Percentiles rank a stretch among this genome's conserved stretches.
phyloP scores from a whole-genome alignment of 1,140 invertebrate genomes.

The Drosophila navojoa region DNA sequence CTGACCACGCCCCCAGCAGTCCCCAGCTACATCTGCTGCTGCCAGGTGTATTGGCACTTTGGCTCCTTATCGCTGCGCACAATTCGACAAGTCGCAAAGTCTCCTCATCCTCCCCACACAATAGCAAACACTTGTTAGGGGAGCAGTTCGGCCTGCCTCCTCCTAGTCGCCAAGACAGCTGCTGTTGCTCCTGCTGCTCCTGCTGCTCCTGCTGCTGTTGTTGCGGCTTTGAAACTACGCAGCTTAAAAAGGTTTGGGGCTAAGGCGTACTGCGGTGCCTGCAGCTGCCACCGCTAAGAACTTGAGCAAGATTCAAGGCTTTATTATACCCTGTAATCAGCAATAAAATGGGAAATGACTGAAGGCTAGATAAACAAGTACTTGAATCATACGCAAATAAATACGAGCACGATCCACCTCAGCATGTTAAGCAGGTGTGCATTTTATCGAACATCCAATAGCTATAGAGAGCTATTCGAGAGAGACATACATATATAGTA shows the following conservation, averaged over 20 bases:
- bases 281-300: neutral
- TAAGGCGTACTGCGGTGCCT: neutral
- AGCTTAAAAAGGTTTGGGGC: conserved; percentile 17
- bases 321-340: conserved; percentile 5
- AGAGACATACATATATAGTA: too few species aligned
- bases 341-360: too few species aligned
- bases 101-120: conserved; percentile 35
- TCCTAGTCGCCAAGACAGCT: neutral
- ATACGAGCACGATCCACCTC: too few species aligned
- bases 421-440: too few species aligned
- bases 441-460: too few species aligned
- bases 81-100: conserved; percentile 65
- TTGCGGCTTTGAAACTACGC: conserved; percentile 36
- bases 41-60: conserved; percentile 63
- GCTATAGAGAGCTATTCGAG: too few species aligned
- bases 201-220: conserved; percentile 33
- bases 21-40: neutral
- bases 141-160: conserved; percentile 10
- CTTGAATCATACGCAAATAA: too few species aligned
- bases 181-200: conserved; percentile 6
- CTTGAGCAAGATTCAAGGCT: conserved; percentile 8
- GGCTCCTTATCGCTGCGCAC: conserved; percentile 70
- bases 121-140: conserved; percentile 46
- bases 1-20: neutral
- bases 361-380: too few species aligned